phyloP scores from a whole-genome alignment of 30 jellyfish, hydroid and myxozoan genomes.

The Aurelia sp. region DNA sequence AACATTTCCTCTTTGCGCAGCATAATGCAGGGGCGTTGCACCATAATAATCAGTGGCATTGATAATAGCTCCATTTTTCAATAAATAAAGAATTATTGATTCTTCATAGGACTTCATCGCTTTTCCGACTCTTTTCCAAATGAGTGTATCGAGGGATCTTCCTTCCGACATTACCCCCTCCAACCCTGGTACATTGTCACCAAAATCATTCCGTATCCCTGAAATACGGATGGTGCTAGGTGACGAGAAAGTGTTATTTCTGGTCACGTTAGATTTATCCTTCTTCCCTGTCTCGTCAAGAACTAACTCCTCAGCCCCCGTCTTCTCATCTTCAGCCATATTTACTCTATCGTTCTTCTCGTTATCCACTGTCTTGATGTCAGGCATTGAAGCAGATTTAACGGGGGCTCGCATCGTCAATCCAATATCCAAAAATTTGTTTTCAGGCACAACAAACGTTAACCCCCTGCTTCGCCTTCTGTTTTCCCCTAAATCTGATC shows the following conservation, averaged over 20 bases:
- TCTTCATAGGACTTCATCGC: conserved; percentile 36
- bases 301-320: not conserved
- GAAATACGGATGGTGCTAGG: conserved; percentile 7
- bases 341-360: not conserved
- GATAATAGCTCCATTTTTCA: conserved; percentile 78
- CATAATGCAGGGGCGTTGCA: conserved; percentile 96
- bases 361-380: conserved; percentile 38
- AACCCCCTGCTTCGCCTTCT: conserved; percentile 2
- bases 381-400: conserved; percentile 67
- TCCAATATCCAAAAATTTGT: conserved; percentile 14
- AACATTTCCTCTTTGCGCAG: conserved; percentile 89
- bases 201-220: not conserved
- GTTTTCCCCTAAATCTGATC: conserved; percentile 24
- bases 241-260: conserved; percentile 44
- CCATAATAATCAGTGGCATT: conserved; percentile 94
- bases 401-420: conserved; percentile 28
- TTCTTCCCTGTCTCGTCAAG: not conserved
- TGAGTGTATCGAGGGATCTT: conserved; percentile 68
- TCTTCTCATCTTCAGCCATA: conserved; percentile 1
- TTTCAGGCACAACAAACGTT: not conserved
- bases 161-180: conserved; percentile 53
- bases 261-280: conserved; percentile 10
- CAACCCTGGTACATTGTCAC: conserved; percentile 1
- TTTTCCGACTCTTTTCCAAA: conserved; percentile 41
- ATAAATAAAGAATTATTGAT: conserved; percentile 69